phyloP scores from a whole-genome alignment of 2,113 vertebrate genomes.

The Nerophis lumbriciformis region DNA sequence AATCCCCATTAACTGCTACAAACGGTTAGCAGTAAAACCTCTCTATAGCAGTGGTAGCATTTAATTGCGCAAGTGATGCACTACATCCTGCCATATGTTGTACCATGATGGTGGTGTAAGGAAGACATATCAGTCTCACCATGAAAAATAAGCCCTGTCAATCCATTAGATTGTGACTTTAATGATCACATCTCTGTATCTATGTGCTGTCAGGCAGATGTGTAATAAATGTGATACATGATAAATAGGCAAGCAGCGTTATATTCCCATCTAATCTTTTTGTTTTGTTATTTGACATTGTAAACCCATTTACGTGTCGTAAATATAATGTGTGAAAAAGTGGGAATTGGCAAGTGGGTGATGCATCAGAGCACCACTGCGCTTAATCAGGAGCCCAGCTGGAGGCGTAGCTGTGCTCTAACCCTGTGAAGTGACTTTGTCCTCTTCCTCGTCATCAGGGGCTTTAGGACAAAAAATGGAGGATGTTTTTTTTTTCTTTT shows the following conservation, averaged over 20 bases:
- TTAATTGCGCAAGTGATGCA: constrained; percentile 41
- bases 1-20: constrained; percentile 2
- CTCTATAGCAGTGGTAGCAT: constrained; percentile 28
- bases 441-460: constrained; percentile 5
- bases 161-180: constrained; percentile 29
- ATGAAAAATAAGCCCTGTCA: constrained; percentile 35
- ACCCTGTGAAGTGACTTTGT: constrained; percentile 3
- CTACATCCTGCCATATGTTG: constrained; percentile 25
- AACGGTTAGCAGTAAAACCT: constrained; percentile 32
- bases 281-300: no score
- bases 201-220: constrained; percentile 22
- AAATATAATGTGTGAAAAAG: neutral
- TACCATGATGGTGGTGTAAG: constrained; percentile 20
- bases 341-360: neutral
- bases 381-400: neutral
- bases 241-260: constrained; percentile 5
- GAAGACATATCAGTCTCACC: constrained; percentile 9
- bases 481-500: neutral
- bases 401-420: neutral
- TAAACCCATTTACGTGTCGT: neutral
- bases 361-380: neutral
- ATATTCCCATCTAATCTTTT: neutral
- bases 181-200: constrained; percentile 30
- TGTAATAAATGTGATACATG: constrained; percentile 15
- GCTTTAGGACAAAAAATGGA: neutral